These are phyloP conservation scores for Ctenomys sociabilis DNA, from an alignment of 2,113 vertebrate species.

Conservation along the genomic window DNA sequence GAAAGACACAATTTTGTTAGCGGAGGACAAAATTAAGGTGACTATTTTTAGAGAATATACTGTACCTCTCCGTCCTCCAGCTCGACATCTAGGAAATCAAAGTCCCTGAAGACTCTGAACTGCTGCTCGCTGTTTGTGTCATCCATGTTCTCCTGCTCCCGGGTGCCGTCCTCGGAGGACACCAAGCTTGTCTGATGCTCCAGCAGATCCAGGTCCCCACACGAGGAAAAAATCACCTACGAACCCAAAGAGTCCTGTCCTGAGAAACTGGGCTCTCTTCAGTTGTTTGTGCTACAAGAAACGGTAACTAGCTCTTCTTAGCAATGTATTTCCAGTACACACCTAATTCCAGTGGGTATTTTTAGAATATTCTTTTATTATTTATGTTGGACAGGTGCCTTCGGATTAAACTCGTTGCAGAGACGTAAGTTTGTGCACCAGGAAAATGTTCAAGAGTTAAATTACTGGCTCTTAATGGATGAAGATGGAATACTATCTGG, in stretches of 20 bases:
- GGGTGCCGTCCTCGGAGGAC: slow-evolving; percentile 95
- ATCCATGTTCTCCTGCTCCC: slow-evolving; percentile 96
- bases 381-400: slow-evolving; percentile 92
- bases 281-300: slow-evolving; percentile 80
- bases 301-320: slow-evolving; percentile 79
- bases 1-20: slow-evolving; percentile 51
- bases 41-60: slow-evolving; percentile 75
- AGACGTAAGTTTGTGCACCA: slow-evolving; percentile 82
- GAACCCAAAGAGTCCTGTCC: slow-evolving; percentile 74
- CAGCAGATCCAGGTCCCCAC: slow-evolving; percentile 97
- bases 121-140: slow-evolving; percentile 98
- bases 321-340: slow-evolving; percentile 87
- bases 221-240: slow-evolving; percentile 99
- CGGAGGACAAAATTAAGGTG: slow-evolving; percentile 7
- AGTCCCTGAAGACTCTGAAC: slow-evolving; percentile 98
- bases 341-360: slow-evolving; percentile 91
- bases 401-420: slow-evolving; percentile 85
- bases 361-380: slow-evolving; percentile 89
- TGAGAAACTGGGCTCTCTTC: slow-evolving; percentile 78
- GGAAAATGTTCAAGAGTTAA: slow-evolving; percentile 82
- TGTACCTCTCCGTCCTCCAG: slow-evolving; percentile 98
- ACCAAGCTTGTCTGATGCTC: slow-evolving; percentile 96
- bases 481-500: slow-evolving; percentile 68
- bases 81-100: slow-evolving; percentile 99
- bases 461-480: slow-evolving; percentile 79